These are phyloP conservation scores for Calameuta filiformis DNA, from an alignment of 2,888 invertebrate species.

Conservation along the genomic window DNA sequence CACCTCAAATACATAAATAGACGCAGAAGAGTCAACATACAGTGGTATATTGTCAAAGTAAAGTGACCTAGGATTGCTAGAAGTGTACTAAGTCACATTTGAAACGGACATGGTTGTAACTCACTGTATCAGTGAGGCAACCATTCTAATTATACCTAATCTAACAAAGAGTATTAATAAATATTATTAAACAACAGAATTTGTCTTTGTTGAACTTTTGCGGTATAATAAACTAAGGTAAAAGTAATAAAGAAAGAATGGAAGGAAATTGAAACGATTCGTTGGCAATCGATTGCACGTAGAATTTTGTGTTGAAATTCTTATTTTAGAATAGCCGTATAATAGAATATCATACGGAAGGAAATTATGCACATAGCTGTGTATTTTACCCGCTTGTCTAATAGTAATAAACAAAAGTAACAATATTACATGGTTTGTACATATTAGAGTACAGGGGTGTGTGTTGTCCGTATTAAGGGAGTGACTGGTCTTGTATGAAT, in stretches of 20 bases:
- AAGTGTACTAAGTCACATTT: constrained; percentile 49
- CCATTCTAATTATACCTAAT: constrained; percentile 51
- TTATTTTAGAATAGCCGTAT: neutral
- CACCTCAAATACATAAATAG: neutral
- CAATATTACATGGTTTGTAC: constrained; percentile 54
- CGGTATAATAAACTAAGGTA: neutral
- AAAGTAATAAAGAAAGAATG: neutral
- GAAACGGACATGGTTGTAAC: constrained; percentile 29
- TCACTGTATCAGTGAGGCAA: constrained; percentile 65
- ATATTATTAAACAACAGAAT: constrained; percentile 36
- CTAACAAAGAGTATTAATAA: constrained; percentile 60
- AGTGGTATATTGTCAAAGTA: neutral
- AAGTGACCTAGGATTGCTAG: constrained; percentile 48
- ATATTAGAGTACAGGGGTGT: constrained; percentile 42
- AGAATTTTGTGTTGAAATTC: neutral
- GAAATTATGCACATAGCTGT: constrained; percentile 29
- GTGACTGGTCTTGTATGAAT: constrained; percentile 38
- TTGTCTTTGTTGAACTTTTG: constrained; percentile 17
- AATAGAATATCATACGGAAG: neutral
- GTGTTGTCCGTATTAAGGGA: constrained; percentile 34
- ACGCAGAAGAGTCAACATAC: neutral
- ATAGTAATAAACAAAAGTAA: constrained; percentile 32
- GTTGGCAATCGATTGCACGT: neutral
- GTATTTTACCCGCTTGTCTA: constrained; percentile 47
- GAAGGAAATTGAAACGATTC: neutral